phyloP scores from a whole-genome alignment of 2,113 vertebrate genomes.

The Diadophis punctatus region DNA sequence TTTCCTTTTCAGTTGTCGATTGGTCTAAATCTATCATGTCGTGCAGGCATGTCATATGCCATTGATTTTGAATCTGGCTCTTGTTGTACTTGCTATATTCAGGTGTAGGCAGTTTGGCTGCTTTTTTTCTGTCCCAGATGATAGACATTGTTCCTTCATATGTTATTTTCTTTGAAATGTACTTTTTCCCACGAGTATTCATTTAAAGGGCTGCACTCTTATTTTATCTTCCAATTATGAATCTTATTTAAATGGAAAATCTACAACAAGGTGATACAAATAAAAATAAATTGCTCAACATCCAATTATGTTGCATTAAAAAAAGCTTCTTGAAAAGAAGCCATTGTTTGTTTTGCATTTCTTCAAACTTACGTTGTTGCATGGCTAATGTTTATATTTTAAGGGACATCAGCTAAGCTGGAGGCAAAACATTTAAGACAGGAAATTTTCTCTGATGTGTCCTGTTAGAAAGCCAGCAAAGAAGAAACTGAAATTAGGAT shows the following conservation, averaged over 20 bases:
- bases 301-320: background rate
- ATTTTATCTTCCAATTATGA: background rate
- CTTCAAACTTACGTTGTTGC: background rate
- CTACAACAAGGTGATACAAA: background rate
- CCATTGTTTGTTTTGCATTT: background rate
- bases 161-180: background rate
- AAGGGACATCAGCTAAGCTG: background rate
- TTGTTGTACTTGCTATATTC: background rate
- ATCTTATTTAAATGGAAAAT: background rate
- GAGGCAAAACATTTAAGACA: background rate
- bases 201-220: background rate
- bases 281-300: background rate
- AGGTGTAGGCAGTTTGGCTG: background rate
- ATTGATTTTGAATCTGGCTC: background rate
- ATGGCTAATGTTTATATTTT: background rate
- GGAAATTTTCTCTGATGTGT: background rate
- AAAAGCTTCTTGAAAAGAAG: background rate
- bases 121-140: background rate
- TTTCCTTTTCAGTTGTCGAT: constrained; percentile 19
- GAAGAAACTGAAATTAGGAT: background rate
- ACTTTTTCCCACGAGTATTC: background rate
- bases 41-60: background rate
- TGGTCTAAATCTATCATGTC: constrained; percentile 19
- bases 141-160: background rate
- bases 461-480: background rate